Base-by-base conservation (phyloP, 2,888 invertebrate species). In the Cancer borealis region DNA sequence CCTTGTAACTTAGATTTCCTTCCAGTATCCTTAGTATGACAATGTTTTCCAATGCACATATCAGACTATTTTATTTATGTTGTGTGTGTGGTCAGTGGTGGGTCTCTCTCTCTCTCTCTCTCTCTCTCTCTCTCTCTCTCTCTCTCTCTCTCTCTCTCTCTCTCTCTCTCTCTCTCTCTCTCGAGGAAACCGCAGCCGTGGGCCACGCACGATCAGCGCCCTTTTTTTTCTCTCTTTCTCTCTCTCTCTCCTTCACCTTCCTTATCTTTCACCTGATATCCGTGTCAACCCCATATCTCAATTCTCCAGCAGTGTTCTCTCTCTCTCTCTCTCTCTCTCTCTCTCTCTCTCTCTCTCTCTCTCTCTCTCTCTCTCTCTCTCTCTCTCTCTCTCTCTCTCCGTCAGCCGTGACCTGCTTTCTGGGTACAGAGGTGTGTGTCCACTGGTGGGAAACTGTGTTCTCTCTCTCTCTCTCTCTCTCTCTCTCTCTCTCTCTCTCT, bases 361-460 rank as follows among this genome's bases (percentile, higher is more conserved):
- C 88, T 88, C 88, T 88, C 88, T 89, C 90, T 88, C 88, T 88
- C 88, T 46, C 88, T 88, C 88, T 88, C 88, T 88, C 88, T 46
- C 88, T 88, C 88, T 46, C 47, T 46, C 88, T 46, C 47, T 46
- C 47, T 54, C 90, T 90, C 90, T 54, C 90, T 54, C 54, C 26
- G 26, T 46, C 26, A 49, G 49, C 49, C 90, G 49, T 90, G 49
- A 49, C 49, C 30, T 54, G 90, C 90, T 90, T 47, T 90, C 79
- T 30, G 79, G 79, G 79, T 30, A 79, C 79, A 30, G 30, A 21
- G 30, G 12, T 26, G 79, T 30, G 8, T 79, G 79, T 30, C 79
- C 79, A 30, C 30, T 26, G 79, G 30, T 30, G 79, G 79, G 79
- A 79, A 79, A 79, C 79, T 79, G 79, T 12, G 0, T 14, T 5